These are phyloP conservation scores for Nanger granti DNA, from an alignment of 2,113 vertebrate species.

Conservation along the genomic window DNA sequence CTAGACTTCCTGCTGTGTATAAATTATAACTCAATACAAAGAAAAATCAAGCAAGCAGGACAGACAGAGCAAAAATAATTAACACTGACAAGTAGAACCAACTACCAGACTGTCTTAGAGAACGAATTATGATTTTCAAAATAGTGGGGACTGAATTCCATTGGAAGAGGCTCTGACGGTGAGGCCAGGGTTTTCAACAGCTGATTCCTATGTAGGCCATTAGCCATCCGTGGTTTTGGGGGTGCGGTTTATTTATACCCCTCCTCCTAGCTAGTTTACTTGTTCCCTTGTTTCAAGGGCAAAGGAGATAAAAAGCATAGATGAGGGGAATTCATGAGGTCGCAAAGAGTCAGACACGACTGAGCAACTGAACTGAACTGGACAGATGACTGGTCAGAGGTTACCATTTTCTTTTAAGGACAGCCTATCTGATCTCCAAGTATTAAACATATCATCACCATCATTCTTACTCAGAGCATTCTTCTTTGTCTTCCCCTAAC, in stretches of 20 bases:
- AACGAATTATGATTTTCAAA: slow-evolving; percentile 20
- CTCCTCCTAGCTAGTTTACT: not conserved
- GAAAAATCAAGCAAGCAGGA: not conserved
- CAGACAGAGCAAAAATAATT: slow-evolving; percentile 12
- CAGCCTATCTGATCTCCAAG: not conserved
- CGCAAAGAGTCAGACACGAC: not conserved
- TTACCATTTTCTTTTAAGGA: not conserved
- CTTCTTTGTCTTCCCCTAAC: not conserved
- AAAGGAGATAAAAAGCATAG: not conserved
- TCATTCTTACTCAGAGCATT: not conserved
- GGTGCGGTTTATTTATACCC: not conserved
- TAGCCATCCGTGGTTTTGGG: not conserved
- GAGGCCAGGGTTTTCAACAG: not conserved
- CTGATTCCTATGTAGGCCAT: not conserved
- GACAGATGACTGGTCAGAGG: not conserved
- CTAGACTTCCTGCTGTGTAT: not conserved
- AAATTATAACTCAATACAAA: slow-evolving; percentile 20
- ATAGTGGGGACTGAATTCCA: not conserved
- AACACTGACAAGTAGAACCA: not conserved
- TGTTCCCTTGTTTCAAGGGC: not conserved
- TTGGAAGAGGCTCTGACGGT: not conserved
- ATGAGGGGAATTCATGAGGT: not conserved
- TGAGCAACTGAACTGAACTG: not conserved
- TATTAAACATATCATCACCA: not conserved
- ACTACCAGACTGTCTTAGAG: not conserved